Base-by-base conservation (phyloP, 35 echinoderm and acorn worm species). In the Diadema setosum region DNA sequence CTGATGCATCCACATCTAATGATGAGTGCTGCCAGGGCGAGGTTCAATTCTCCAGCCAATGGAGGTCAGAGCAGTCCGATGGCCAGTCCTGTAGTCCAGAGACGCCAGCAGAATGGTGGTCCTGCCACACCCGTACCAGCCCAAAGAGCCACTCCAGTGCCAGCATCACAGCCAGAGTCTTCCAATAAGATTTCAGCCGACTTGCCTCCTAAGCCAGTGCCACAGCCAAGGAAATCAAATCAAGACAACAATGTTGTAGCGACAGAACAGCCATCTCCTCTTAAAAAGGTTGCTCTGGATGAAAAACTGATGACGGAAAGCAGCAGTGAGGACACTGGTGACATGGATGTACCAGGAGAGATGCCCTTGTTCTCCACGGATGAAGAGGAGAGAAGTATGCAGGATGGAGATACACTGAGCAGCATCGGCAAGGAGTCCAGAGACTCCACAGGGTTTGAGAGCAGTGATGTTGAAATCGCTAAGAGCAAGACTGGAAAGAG, bases 1-100 rank as follows among this genome's bases (percentile, higher is more conserved):
- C 5, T 58, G 3, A 12, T 90, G 46, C 87, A 90, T 67, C 87
- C 87, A 34, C 87, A 90, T 36, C 41, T 90, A 5, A 36, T 90
- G n/a, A 69, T 58, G 29, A 39, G 58, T 4, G 76, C 73, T 44
- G 44, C 87, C 8, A 69, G 85, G 29, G 85, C 64, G 30, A 87
- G 85, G 30, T 87, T 87, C 49, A 50, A 67, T 67, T 12, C 63
- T 33, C 37, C 63, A 4, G n/a, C n/a, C n/a, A n/a, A n/a, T n/a
- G n/a, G n/a, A n/a, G n/a, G n/a, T n/a, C n/a, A n/a, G n/a, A 34
- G 63, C 50, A 75, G 39, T 43, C 85, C 61, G 75, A 27, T 60
- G 14, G 18, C 46, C 5, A 25, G 49, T 34, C 82, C 85, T n/a
- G 29, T 42, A 70, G 39, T 57, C 39, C 14, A n/a, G 36, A 29